phyloP scores from a whole-genome alignment of 2,888 invertebrate species.

The Oscheius sp. region DNA sequence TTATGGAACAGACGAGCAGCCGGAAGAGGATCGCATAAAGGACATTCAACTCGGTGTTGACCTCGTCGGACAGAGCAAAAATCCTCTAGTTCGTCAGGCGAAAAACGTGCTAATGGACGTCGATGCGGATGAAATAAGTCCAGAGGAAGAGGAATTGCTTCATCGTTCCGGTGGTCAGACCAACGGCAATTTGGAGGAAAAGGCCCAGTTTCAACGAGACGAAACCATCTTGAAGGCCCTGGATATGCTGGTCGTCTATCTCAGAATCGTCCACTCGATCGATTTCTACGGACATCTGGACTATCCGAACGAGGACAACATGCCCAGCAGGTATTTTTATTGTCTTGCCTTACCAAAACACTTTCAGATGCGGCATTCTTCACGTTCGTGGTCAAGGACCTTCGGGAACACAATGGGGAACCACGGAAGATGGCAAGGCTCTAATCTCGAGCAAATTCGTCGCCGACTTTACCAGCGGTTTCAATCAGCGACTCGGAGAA shows the following conservation, averaged over 20 bases:
- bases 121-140: slow-evolving; percentile 90
- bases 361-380: slow-evolving; percentile 87
- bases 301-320: slow-evolving; percentile 98
- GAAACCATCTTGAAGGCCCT: slow-evolving; percentile 79
- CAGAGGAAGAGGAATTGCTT: slow-evolving; percentile 91
- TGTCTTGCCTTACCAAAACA: background rate
- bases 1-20: slow-evolving; percentile 65
- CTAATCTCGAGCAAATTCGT: slow-evolving; percentile 58
- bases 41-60: slow-evolving; percentile 57
- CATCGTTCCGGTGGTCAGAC: slow-evolving; percentile 59
- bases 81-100: slow-evolving; percentile 90
- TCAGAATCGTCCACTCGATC: slow-evolving; percentile 95
- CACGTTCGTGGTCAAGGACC: slow-evolving; percentile 93
- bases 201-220: slow-evolving; percentile 80
- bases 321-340: slow-evolving; percentile 83
- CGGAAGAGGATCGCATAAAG: slow-evolving; percentile 45
- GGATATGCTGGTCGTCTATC: slow-evolving; percentile 83
- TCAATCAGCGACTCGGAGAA: slow-evolving; percentile 90
- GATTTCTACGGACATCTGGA: slow-evolving; percentile 99
- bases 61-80: slow-evolving; percentile 75
- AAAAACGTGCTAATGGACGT: slow-evolving; percentile 31
- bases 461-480: slow-evolving; percentile 77
- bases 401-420: slow-evolving; percentile 79
- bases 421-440: slow-evolving; percentile 73
- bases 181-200: slow-evolving; percentile 45